Evolutionary conservation across 2,888 invertebrate genomes (phyloP).

Genomic region (Fabriciana adippe): DNA sequence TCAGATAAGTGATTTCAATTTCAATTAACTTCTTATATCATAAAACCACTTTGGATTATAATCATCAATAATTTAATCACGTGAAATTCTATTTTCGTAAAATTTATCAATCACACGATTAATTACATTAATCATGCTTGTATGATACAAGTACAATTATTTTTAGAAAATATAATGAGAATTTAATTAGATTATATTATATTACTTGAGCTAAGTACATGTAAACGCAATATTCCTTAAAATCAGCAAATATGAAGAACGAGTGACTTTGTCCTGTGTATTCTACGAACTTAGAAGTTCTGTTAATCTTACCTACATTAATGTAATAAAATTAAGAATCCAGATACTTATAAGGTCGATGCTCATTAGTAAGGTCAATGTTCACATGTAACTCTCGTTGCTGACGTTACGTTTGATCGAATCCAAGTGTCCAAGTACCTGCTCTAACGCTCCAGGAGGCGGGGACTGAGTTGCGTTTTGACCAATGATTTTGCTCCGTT

Average conservation of each 20-base stretch:
- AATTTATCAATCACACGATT: slow-evolving; percentile 15
- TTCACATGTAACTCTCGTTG: slow-evolving; percentile 50
- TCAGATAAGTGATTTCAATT: slow-evolving; percentile 5
- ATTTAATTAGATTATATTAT: too few relatives aligned
- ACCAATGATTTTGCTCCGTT: slow-evolving; percentile 85
- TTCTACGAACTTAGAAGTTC: too few relatives aligned
- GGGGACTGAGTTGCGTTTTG: slow-evolving; percentile 82
- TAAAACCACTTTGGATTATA: slow-evolving; percentile 1
- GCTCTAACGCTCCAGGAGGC: slow-evolving; percentile 79
- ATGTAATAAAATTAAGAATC: too few relatives aligned
- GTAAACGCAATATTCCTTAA: too few relatives aligned
- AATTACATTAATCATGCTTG: background rate
- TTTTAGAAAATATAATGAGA: background rate
- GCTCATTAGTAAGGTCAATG: background rate
- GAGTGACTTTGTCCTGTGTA: too few relatives aligned
- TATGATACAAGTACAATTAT: background rate
- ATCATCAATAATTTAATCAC: slow-evolving; percentile 23
- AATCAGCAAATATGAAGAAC: too few relatives aligned
- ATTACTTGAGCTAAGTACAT: too few relatives aligned
- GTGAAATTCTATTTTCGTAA: slow-evolving; percentile 16
- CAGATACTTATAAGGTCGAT: background rate
- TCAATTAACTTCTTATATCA: background rate
- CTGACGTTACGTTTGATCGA: slow-evolving; percentile 71
- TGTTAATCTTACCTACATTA: too few relatives aligned
- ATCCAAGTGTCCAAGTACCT: slow-evolving; percentile 63